phyloP scores from a whole-genome alignment of 2,113 vertebrate species.

The Paradisaea rubra region DNA sequence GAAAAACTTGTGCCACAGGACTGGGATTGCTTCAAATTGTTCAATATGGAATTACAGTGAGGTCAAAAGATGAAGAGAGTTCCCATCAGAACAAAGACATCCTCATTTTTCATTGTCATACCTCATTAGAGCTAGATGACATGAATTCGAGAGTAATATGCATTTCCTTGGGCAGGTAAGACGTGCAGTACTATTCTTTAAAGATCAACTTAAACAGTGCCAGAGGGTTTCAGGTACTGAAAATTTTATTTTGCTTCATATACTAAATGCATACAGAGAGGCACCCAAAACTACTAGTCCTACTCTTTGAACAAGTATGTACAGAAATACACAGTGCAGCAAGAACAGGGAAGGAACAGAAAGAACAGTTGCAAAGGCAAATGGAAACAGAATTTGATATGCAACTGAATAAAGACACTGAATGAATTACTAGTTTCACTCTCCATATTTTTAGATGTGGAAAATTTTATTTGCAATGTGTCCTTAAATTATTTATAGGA shows the following conservation, averaged over 20 bases:
- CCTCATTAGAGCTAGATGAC: neutral
- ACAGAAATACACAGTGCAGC: neutral
- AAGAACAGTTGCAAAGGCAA: neutral
- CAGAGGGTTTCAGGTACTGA: neutral
- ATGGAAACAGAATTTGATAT: neutral
- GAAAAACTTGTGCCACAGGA: neutral
- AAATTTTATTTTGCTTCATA: neutral
- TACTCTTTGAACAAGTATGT: neutral
- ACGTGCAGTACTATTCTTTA: neutral
- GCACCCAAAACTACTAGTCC: neutral
- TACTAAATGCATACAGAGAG: neutral
- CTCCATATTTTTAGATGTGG: neutral
- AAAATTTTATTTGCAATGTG: neutral
- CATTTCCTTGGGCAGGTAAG: neutral
- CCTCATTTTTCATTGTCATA: constrained; percentile 11
- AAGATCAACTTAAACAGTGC: neutral
- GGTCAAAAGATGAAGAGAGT: neutral
- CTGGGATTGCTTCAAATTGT: neutral
- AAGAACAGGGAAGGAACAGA: neutral
- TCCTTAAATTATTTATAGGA: neutral
- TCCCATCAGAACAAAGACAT: neutral
- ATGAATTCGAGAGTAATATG: neutral
- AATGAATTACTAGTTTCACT: neutral
- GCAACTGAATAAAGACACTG: neutral
- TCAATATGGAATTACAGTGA: neutral